phyloP scores from a whole-genome alignment of 2,113 vertebrate genomes.

The Enhydra lutris region DNA sequence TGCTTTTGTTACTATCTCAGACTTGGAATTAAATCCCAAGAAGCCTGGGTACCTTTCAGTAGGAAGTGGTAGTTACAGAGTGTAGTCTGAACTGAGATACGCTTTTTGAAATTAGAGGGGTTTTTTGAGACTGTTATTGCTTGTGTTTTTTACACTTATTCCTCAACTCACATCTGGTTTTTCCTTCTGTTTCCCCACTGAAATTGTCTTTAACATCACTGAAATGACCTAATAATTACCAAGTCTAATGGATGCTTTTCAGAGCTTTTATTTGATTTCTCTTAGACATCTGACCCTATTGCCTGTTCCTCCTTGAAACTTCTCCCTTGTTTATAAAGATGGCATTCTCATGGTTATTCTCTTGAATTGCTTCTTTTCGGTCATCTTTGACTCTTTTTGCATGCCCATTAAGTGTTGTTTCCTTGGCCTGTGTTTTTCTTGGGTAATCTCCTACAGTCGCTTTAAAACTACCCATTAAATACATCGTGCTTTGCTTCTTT shows the following conservation, averaged over 20 bases:
- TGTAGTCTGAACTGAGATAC: background rate
- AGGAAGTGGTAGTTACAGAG: background rate
- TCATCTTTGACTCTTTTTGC: background rate
- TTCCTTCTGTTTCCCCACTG: background rate
- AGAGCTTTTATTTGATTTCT: background rate
- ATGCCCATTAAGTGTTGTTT: background rate
- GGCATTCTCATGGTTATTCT: background rate
- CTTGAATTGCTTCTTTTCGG: background rate
- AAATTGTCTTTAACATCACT: background rate
- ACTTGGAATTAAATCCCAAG: background rate
- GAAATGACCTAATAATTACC: background rate
- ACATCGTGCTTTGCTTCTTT: constrained; percentile 4
- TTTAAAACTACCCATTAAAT: background rate
- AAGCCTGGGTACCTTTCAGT: background rate
- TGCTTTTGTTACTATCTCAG: background rate
- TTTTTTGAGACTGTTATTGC: background rate
- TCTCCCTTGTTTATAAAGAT: background rate
- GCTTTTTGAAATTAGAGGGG: background rate
- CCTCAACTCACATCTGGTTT: background rate
- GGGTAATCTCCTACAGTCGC: background rate
- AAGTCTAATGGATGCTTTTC: background rate
- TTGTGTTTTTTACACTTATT: background rate
- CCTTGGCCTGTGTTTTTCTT: background rate
- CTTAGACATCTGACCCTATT: background rate
- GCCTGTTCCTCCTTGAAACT: background rate